phyloP scores from a whole-genome alignment of 2,797 vertebrate genomes.

The Amblyopsis hoosieri region DNA sequence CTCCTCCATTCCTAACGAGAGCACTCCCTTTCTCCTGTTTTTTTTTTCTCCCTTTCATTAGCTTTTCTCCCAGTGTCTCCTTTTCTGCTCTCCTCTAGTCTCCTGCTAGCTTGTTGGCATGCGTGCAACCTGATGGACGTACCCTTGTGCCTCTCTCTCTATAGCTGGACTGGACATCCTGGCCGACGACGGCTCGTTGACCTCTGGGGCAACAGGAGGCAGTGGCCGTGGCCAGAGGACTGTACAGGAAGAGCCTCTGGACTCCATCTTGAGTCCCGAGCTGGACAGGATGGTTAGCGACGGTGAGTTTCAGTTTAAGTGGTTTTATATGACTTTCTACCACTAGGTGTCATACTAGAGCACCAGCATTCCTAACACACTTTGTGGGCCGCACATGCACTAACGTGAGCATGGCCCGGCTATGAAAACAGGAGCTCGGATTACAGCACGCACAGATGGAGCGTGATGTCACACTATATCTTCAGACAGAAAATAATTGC shows the following conservation, averaged over 20 bases:
- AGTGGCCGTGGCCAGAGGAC: slow-evolving; percentile 75
- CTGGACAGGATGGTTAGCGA: slow-evolving; percentile 98
- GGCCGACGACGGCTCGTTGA: slow-evolving; percentile 75
- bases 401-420: no score
- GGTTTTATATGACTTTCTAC: no score
- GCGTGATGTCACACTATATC: no score
- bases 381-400: no score
- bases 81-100: no score
- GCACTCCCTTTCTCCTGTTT: slow-evolving; percentile 7
- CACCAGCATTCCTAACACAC: no score
- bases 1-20: slow-evolving; percentile 11
- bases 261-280: slow-evolving; percentile 94
- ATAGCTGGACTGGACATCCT: slow-evolving; percentile 87
- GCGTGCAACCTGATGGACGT: not conserved
- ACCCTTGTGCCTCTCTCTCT: slow-evolving; percentile 19
- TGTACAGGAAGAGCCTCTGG: slow-evolving; percentile 88
- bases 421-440: no score
- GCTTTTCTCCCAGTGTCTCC: not conserved
- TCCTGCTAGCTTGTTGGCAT: no score
- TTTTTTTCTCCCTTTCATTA: slow-evolving; percentile 2
- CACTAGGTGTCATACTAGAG: no score
- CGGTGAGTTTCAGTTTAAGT: slow-evolving; percentile 77
- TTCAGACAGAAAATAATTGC: no score
- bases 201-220: slow-evolving; percentile 66
- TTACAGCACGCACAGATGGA: no score